A percentile compares a stretch with the other conserved stretches of the same genome.
Evolutionary conservation across 2,113 vertebrate genomes (phyloP).

Genomic region (Melanotaenia duboulayi): DNA sequence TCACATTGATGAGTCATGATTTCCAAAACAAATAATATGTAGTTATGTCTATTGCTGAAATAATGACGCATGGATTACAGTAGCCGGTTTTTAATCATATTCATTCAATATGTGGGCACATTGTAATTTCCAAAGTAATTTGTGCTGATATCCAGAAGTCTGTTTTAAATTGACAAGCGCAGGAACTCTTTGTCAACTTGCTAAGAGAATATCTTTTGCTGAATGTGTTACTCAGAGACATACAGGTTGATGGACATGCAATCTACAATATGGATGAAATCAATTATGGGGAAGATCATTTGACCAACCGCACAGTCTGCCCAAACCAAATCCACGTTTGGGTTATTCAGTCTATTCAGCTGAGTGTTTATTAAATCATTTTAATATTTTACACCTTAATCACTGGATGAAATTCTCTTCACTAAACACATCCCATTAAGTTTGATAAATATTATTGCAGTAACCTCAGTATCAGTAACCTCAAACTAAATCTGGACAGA

Average conservation of each 20-base stretch:
- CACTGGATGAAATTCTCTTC: constrained; percentile 28
- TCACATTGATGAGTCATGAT: too few species aligned
- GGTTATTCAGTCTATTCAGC: background rate
- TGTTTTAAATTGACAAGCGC: too few species aligned
- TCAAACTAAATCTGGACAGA: constrained; percentile 8
- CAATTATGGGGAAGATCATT: background rate
- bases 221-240: constrained; percentile 1
- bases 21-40: too few species aligned
- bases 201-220: too few species aligned
- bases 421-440: constrained; percentile 27
- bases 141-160: background rate
- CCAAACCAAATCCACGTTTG: background rate
- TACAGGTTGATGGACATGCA: background rate
- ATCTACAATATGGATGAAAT: constrained; percentile 9
- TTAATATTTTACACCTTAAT: constrained; percentile 12
- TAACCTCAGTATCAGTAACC: constrained; percentile 30
- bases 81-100: too few species aligned
- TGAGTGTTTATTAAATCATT: constrained; percentile 35
- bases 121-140: background rate
- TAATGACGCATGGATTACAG: too few species aligned
- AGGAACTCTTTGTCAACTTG: too few species aligned
- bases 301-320: background rate
- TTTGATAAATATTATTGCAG: constrained; percentile 12
- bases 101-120: too few species aligned
- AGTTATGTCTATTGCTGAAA: too few species aligned